Base-by-base conservation (phyloP, 2,797 vertebrate species). In the Macropodus opercularis region DNA sequence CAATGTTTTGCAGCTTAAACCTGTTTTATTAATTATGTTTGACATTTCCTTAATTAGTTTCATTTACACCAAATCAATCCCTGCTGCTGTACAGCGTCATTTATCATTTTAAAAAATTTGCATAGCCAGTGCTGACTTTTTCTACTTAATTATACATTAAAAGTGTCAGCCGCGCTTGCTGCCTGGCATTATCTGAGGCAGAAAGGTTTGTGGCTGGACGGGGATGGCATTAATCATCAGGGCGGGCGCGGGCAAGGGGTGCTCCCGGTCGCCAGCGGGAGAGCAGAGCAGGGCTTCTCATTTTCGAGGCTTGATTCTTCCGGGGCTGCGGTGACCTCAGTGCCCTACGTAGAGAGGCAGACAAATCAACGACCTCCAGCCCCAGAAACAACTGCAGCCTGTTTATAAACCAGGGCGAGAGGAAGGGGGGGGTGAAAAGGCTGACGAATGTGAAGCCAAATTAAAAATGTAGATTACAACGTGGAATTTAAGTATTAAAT, bases 111-210 rank as follows among this genome's bases (percentile, higher is more conserved):
- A 95, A 97, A 97, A 98, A 98, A 98, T 99, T 98, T 98, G 96
- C 97, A 98, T 98, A 98, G 95, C 96, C 95, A 94, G 94, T 96
- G 96, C 96, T 98, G 97, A 98, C 97, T 98, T 98, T 98, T 98
- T 98, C 97, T 98, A 99, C 97, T 99, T 98, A 98, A 99, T 99
- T 99, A 99, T 99, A 99, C 97, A 98, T 98, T 99, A 98, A 98
- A 99, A 98, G 97, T 99, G 97, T 99, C 97, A 98, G 95, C 93
- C 92, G 88, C 79, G 94, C 95, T 96, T 95, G 95, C 96, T 96
- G 96, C 93, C 94, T 99, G 96, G 97, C 95, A 98, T 98, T 99
- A 99, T 98, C 97, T 98, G 95, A 91, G 72, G 94, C 94, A 96
- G 95, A 98, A 99, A 99, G 97, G 96, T 97, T 98, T 97, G 96